These are phyloP conservation scores for Ischnus inquisitorius DNA, from an alignment of 2,888 invertebrate genomes.

Conservation along the genomic window DNA sequence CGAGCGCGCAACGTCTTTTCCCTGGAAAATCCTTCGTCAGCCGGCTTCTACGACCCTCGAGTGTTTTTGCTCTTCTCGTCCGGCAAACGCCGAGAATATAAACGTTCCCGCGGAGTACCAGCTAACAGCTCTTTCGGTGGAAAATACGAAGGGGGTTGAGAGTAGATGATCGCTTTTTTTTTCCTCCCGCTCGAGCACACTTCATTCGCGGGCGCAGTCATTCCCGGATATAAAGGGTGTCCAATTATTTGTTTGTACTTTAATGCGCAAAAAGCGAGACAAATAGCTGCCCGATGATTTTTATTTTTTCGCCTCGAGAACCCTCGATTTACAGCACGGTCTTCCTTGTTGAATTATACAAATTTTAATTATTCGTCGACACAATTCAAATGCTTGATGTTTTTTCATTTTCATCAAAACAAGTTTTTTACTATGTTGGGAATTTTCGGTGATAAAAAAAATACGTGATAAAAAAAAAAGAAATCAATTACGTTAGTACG, in stretches of 20 bases:
- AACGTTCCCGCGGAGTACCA: conserved; percentile 51
- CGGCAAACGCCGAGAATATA: conserved; percentile 31
- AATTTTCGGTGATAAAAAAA: no score
- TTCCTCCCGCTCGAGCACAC: neutral
- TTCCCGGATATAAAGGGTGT: conserved; percentile 5
- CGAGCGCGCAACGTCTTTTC: conserved; percentile 66
- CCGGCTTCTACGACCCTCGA: conserved; percentile 64
- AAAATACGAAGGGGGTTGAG: conserved; percentile 28
- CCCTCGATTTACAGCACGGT: no score
- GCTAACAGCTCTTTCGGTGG: conserved; percentile 48
- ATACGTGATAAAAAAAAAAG: no score
- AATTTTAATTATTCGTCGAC: no score
- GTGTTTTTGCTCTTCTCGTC: conserved; percentile 57
- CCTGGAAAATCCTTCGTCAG: conserved; percentile 70
- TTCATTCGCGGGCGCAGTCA: conserved; percentile 7
- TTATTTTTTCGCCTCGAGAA: no score
- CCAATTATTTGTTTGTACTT: neutral
- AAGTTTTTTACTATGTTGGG: no score
- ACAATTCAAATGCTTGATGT: no score
- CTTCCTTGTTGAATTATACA: no score
- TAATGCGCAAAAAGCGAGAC: no score
- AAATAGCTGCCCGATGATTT: neutral
- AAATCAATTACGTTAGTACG: neutral
- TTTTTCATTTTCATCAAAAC: no score
- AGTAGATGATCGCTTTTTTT: conserved; percentile 31